These are phyloP conservation scores for Myxocyprinus asiaticus DNA, from an alignment of 2,113 vertebrate species.

Conservation along the genomic window DNA sequence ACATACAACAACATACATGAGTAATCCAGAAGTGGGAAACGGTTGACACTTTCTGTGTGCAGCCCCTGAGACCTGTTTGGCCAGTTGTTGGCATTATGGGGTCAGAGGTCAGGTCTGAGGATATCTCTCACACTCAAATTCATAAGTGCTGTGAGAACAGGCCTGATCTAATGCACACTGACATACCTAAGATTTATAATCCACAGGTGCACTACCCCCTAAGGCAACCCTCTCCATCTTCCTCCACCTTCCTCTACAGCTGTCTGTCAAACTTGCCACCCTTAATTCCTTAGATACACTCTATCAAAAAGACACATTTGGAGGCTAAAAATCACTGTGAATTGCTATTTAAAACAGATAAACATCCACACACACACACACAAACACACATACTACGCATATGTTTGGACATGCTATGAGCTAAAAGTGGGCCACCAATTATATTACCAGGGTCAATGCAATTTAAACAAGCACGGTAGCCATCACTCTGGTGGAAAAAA, in stretches of 20 bases:
- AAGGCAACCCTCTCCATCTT: not conserved
- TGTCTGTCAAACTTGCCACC: slow-evolving; percentile 41
- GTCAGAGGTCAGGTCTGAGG: slow-evolving; percentile 24
- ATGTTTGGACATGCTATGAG: slow-evolving; percentile 41
- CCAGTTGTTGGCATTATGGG: not conserved
- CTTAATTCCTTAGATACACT: slow-evolving; percentile 34
- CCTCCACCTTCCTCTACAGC: slow-evolving; percentile 1
- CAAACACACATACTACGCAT: not conserved
- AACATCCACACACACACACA: slow-evolving; percentile 9
- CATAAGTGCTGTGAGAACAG: slow-evolving; percentile 15
- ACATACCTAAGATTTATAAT: slow-evolving; percentile 7
- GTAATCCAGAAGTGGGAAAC: not conserved
- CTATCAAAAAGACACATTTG: slow-evolving; percentile 11
- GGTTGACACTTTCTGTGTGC: not conserved
- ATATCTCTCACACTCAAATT: slow-evolving; percentile 26
- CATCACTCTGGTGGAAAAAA: slow-evolving; percentile 31
- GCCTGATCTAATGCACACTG: not conserved
- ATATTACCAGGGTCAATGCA: slow-evolving; percentile 33
- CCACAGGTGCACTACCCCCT: slow-evolving; percentile 38
- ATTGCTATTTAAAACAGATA: not conserved
- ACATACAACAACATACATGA: not conserved
- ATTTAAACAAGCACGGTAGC: slow-evolving; percentile 35
- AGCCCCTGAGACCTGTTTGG: not conserved
- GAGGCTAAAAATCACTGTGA: not conserved
- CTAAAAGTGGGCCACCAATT: slow-evolving; percentile 44